Evolutionary conservation across 1,140 invertebrate species (phyloP).

Genomic region (Caenorhabditis briggsae): DNA sequence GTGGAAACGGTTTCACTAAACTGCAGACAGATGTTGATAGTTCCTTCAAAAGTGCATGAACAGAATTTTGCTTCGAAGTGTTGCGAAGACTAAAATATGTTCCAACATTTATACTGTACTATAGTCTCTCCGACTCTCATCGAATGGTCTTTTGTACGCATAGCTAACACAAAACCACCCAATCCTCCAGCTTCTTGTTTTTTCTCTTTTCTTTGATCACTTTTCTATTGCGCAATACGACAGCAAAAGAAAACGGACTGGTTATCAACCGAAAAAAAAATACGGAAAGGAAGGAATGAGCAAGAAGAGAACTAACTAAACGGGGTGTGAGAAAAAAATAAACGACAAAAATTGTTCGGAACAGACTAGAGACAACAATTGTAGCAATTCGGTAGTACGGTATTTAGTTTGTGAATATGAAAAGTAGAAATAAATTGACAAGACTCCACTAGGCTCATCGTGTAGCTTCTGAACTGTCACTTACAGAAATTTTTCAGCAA

Average conservation of each 20-base stretch:
- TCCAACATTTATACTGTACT: no score
- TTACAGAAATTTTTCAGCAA: background rate
- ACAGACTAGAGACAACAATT: constrained; percentile 7
- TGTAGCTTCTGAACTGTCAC: background rate
- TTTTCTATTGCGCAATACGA: constrained; percentile 49
- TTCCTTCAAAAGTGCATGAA: no score
- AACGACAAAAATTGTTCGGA: background rate
- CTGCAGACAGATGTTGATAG: no score
- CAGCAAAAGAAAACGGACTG: constrained; percentile 40
- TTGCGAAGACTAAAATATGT: no score
- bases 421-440: no score
- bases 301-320: background rate
- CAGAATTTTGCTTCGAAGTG: no score
- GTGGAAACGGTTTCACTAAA: no score
- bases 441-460: no score
- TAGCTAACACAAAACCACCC: background rate
- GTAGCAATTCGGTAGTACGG: no score
- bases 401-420: no score
- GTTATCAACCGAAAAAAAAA: constrained; percentile 47
- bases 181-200: background rate
- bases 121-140: no score
- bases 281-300: constrained; percentile 48
- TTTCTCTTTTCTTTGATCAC: background rate
- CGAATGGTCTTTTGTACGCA: constrained; percentile 38
- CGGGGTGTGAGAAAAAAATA: background rate